Evolutionary conservation across 2,113 vertebrate genomes (phyloP), one percentile per base, ranked within the genome.

Genomic region (Malurus cyaneus): DNA sequence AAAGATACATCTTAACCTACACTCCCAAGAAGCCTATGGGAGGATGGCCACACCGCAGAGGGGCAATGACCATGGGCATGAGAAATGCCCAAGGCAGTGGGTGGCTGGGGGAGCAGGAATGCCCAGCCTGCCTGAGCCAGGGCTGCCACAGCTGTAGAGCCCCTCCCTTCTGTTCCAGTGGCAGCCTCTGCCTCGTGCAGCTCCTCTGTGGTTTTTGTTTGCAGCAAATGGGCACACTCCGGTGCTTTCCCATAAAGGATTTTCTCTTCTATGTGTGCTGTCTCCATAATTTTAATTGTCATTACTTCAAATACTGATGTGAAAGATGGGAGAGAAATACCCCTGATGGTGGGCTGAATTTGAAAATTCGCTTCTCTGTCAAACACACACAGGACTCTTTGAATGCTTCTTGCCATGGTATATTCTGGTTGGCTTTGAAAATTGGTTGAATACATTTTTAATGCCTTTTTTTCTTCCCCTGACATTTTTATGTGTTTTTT

Each of bases 181-280:
- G 23, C 53, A 65, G 24, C 46, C 0, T 0, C 41, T 44, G 50
- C 57, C 62, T 60, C 0, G 0, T 0, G 0, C 0, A 2, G 18
- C 5, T 79, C 57, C 47, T 66, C 0, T 0, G 60, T 18, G 36
- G 18, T 31, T 61, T 81, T 44, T 59, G 42, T 64, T 80, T 57
- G 49, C 57, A 74, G 83, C 66, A 83, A 59, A 57, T 0, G 0
- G 31, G 31, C 2, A 4, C 70, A 29, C 9, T 53, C 7, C 64
- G 50, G 1, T 62, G n/a, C 66, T 71, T 84, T 76, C 53, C n/a
- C 25, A 11, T 41, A 72, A 54, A 65, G 23, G 12, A 61, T 67
- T 87, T 87, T 60, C 50, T 77, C 28, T 41, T 46, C 4, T 3
- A 1, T 21, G 10, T 64, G 11, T 1, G 2, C 49, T 8, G 2